phyloP scores from a whole-genome alignment of 2,888 invertebrate genomes.

The Hirtodrosophila trivittata region DNA sequence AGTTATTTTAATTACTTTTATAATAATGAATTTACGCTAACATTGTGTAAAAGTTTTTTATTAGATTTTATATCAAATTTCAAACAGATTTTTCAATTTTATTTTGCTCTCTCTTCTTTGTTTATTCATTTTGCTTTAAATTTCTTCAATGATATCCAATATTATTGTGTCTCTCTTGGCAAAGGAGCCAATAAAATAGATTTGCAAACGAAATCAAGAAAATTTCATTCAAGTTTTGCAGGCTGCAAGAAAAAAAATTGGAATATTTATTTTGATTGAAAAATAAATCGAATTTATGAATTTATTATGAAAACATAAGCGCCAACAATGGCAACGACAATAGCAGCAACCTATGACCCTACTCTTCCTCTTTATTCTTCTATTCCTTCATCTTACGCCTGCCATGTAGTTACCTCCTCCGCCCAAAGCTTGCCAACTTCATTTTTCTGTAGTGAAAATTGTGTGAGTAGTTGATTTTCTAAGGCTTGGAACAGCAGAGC shows the following conservation, averaged over 20 bases:
- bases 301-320: slow-evolving; percentile 78
- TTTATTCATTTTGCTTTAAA: not conserved
- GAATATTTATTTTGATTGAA: slow-evolving; percentile 80
- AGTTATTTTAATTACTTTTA: too few relatives aligned
- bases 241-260: slow-evolving; percentile 28
- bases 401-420: not conserved
- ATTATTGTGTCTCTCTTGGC: slow-evolving; percentile 2
- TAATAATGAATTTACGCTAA: too few relatives aligned
- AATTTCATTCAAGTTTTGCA: slow-evolving; percentile 39
- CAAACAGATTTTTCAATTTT: not conserved
- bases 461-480: slow-evolving; percentile 29
- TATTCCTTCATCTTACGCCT: not conserved
- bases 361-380: not conserved
- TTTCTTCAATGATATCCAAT: slow-evolving; percentile 7
- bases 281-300: slow-evolving; percentile 82
- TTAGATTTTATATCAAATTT: not conserved
- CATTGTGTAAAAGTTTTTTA: too few relatives aligned
- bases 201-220: slow-evolving; percentile 36
- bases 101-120: not conserved
- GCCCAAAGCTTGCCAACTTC: slow-evolving; percentile 23
- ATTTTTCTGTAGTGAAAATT: slow-evolving; percentile 43
- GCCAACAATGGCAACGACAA: slow-evolving; percentile 63
- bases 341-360: slow-evolving; percentile 22
- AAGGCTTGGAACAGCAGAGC: not conserved
- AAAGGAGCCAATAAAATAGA: slow-evolving; percentile 27